Base-by-base conservation (phyloP, 2,797 vertebrate genomes). In the Sylvilagus floridanus region DNA sequence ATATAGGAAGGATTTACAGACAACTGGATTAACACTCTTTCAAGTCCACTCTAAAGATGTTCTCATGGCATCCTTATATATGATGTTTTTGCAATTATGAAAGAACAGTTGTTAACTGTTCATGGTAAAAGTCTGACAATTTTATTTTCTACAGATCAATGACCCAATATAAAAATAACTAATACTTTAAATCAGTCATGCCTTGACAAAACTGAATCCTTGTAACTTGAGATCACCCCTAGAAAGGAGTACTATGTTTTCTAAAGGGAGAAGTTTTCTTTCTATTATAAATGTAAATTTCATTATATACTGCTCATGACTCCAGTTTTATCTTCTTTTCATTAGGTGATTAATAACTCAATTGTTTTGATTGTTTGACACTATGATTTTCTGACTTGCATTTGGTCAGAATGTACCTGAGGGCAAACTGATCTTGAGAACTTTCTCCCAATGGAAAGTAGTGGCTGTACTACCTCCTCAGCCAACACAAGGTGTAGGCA, bases 281-380 rank as follows among this genome's bases (percentile, higher is more conserved):
- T 52, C 35, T 26, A 1, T 54, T 91, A 3, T n/a, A 60, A 85
- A 42, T 77, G 57, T 60, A 82, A 92, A 87, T 57, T 71, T 81
- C 71, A 24, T 21, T 83, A 21, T 13, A 81, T 47, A 77, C 26
- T 77, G 63, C 11, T 26, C 22, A 81, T 65, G 81, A n/a, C 32
- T 88, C 32, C 30, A 79, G 47, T 66, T 92, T 91, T 76, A 79
- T 69, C 28, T 37, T 76, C 62, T 82, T 86, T 89, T 72, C 73
- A 86, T 76, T 83, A 86, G 95, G 17, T 72, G n/a, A 93, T 87
- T 87, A 65, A 57, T 4, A 63, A 11, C 11, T 91, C 22, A 81
- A 66, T n/a, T 32, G 69, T 79, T 63, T 78, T 63, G 35, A 86
- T 73, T 84, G 8, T 37, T 30, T 62, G 13, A 21, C 77, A 10